Base-by-base conservation (phyloP, 1,140 invertebrate species). In the Leptestheria dahalacensis region DNA sequence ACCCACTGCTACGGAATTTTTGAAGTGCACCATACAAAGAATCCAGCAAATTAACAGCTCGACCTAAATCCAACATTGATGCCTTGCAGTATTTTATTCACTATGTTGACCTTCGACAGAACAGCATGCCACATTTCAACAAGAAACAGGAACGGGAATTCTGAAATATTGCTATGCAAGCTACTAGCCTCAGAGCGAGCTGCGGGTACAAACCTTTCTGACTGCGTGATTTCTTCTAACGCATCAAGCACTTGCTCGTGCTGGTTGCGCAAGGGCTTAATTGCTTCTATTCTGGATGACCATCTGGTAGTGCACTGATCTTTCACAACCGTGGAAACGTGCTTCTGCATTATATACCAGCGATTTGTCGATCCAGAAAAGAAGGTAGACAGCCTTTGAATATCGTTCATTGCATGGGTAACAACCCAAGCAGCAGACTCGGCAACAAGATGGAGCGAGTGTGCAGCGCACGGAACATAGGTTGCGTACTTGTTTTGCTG, bases 401-500 rank as follows among this genome's bases (percentile, higher is more conserved):
- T 33, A 46, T 46, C 26, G 33, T 15, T 29, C 15, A 46, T 33
- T n/a, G 55, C 28, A 21, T 41, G 33, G 25, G 20, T 20, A 47
- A 41, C n/a, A 24, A n/a, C n/a, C 6, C 18, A 10, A 50, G 33
- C 23, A 20, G 56, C 28, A 21, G 29, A 24, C 24, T 47, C 41
- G 21, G 23, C 2, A 46, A 48, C 56, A 20, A 57, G 47, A 26
- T 57, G 29, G 21, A 57, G 21, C 41, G 29, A 41, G 48, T 57
- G 33, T 46, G 29, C 56, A 18, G 56, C 56, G 2, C 56, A 57
- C 41, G 56, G 56, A 21, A 47, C 33, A 25, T 46, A 57, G 21
- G 47, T 20, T 50, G 64, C 64, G 21, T 60, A 47, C 11, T 57
- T 28, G 57, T 63, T 63, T 58, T 55, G 18, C 28, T 52, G 21